These are phyloP conservation scores for Drosophila atripex DNA, from an alignment of 2,888 invertebrate genomes.

Conservation along the genomic window DNA sequence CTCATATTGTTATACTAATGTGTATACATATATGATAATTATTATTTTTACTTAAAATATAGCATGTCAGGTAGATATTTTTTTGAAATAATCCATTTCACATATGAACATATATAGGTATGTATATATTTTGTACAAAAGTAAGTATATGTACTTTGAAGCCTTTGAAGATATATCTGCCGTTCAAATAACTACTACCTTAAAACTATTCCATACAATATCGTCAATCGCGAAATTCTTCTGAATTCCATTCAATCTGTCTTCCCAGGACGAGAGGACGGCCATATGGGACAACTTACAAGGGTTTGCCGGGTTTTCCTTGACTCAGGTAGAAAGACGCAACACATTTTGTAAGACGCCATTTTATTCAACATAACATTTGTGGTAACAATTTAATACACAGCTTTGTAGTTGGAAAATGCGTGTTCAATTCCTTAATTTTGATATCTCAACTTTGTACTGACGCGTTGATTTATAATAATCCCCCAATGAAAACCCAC, in stretches of 20 bases:
- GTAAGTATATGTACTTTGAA: no score
- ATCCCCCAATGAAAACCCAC: constrained; percentile 1
- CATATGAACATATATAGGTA: no score
- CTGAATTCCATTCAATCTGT: neutral
- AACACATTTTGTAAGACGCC: constrained; percentile 45
- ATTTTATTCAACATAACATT: constrained; percentile 61
- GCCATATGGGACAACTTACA: neutral
- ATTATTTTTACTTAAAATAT: no score
- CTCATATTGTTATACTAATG: no score
- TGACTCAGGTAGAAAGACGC: constrained; percentile 28
- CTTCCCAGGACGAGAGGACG: neutral
- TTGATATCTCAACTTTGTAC: constrained; percentile 29
- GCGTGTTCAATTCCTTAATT: constrained; percentile 28
- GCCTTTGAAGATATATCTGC: no score
- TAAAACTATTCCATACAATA: no score
- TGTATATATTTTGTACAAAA: no score
- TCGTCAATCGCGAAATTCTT: neutral
- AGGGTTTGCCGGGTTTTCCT: constrained; percentile 6
- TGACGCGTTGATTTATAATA: constrained; percentile 1
- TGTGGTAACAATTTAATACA: constrained; percentile 38
- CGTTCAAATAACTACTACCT: no score
- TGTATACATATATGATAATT: no score
- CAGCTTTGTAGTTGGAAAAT: constrained; percentile 28
- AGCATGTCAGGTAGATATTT: no score
- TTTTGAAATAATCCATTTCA: no score